Evolutionary conservation across 2,888 invertebrate genomes (phyloP).

Genomic region (Parelbella ahira): DNA sequence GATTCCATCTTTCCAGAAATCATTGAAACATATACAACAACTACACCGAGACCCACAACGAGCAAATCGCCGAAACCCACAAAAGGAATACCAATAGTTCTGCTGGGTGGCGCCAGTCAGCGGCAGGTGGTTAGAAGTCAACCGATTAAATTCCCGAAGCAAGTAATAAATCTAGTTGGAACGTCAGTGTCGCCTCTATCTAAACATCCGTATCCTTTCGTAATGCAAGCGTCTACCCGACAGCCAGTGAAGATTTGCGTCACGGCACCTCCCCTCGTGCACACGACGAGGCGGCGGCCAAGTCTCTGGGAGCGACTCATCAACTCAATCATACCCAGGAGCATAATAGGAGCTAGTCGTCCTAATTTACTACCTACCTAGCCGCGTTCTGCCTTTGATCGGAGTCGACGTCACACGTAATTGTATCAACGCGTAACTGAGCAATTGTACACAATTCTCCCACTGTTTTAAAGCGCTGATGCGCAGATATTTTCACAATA

Average conservation of each 20-base stretch:
- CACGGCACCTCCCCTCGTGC: slow-evolving; percentile 41
- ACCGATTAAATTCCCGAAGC: slow-evolving; percentile 46
- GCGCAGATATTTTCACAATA: slow-evolving; percentile 24
- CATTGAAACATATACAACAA: slow-evolving; percentile 57
- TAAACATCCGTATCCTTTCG: slow-evolving; percentile 66
- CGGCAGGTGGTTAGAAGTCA: slow-evolving; percentile 50
- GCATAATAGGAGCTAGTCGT: slow-evolving; percentile 17
- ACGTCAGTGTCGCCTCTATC: slow-evolving; percentile 57
- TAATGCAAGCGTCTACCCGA: slow-evolving; percentile 45
- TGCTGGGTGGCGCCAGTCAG: slow-evolving; percentile 60
- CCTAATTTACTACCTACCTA: slow-evolving; percentile 20
- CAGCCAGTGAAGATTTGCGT: slow-evolving; percentile 61
- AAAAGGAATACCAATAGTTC: slow-evolving; percentile 53
- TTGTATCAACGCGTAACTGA: slow-evolving; percentile 14
- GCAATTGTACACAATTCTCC: slow-evolving; percentile 34
- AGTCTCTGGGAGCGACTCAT: slow-evolving; percentile 58
- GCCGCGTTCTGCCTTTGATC: slow-evolving; percentile 4
- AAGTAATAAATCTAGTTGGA: slow-evolving; percentile 56
- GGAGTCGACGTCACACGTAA: slow-evolving; percentile 8
- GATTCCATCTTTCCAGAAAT: slow-evolving; percentile 66
- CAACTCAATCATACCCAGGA: slow-evolving; percentile 55
- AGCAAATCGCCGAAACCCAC: slow-evolving; percentile 31
- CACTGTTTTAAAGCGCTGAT: slow-evolving; percentile 34
- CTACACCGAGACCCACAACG: slow-evolving; percentile 36
- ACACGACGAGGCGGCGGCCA: slow-evolving; percentile 45